Conservation (phyloP, 1,140 invertebrate species). For the Nomia melanderi region DNA sequence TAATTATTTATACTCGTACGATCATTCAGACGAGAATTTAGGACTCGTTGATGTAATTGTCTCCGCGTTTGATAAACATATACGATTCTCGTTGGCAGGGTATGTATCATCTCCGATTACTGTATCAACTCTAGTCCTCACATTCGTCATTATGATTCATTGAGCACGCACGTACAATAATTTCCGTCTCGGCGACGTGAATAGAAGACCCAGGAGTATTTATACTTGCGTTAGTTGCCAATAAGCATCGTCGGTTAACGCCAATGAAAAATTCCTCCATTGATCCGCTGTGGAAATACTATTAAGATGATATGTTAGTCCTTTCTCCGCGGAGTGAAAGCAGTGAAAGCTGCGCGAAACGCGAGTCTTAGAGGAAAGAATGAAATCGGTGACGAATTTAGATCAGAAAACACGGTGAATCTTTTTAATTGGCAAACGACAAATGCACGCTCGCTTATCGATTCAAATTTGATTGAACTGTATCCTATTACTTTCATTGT, state of each 20-base stretch:
- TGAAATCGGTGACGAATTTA: slow-evolving; percentile 22
- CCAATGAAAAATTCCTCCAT: background rate
- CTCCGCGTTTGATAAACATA: too few relatives aligned
- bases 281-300: background rate
- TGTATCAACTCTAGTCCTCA: too few relatives aligned
- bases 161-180: background rate
- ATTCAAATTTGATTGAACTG: too few relatives aligned
- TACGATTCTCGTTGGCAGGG: too few relatives aligned
- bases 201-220: background rate
- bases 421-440: too few relatives aligned
- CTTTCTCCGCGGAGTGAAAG: slow-evolving; percentile 60
- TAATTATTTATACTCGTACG: too few relatives aligned
- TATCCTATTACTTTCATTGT: background rate
- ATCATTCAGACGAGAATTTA: too few relatives aligned
- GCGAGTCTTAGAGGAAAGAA: slow-evolving; percentile 18
- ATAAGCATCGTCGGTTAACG: background rate
- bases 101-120: too few relatives aligned
- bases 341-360: slow-evolving; percentile 51
- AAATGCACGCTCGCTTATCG: too few relatives aligned
- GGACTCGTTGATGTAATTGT: too few relatives aligned
- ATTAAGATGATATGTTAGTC: background rate
- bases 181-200: background rate
- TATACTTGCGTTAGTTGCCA: background rate
- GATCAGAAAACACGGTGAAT: background rate
- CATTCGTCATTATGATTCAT: too few relatives aligned